Base-by-base conservation (phyloP, 2,797 vertebrate species). In the Amazona ochrocephala region DNA sequence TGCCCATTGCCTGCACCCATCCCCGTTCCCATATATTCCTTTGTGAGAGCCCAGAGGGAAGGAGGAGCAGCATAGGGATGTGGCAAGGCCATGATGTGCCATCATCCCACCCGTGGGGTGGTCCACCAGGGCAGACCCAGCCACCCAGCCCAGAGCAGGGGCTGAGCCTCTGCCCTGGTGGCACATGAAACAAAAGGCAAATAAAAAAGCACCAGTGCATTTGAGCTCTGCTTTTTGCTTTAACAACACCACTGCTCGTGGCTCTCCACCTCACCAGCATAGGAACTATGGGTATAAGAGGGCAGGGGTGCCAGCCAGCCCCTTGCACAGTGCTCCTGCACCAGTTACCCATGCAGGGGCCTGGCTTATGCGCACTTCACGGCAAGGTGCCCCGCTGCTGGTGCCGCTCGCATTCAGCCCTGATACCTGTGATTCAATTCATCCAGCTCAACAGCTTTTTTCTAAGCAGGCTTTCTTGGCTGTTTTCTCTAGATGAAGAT, bases 261-360 rank as follows among this genome's bases (percentile, higher is more conserved):
- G 3, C 29, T 27, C 44, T 16, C 1, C 23, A 37, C 9, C 13
- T 26, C 4, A 3, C 30, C 76, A 75, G 48, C 0, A 0, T 27
- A 61, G 24, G 19, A 47, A 3, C 24, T 70, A 45, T 0, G 0
- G 47, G 20, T 42, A 26, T 13, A 39, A 0, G 0, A 66, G 45
- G 30, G 8, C 37, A 64, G 41, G 24, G 22, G 11, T 30, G 50
- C 45, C 4, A 0, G 58, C 32, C 42, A 67, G 7, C 8, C 41
- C 30, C 41, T 72, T 13, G 39, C 68, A 53, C 1, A 0, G 24
- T 39, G 48, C 24, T 75, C 11, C 74, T 53, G 53, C 45, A 61
- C 10, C 62, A 68, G n/a, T 39, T 79, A 17, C 54, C 53, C 53
- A 21, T 1, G 18, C 0, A 0, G 9, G n/a, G 58, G 4, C 68